Conservation (phyloP, 2,113 vertebrate genomes). For the Panthera leo region DNA sequence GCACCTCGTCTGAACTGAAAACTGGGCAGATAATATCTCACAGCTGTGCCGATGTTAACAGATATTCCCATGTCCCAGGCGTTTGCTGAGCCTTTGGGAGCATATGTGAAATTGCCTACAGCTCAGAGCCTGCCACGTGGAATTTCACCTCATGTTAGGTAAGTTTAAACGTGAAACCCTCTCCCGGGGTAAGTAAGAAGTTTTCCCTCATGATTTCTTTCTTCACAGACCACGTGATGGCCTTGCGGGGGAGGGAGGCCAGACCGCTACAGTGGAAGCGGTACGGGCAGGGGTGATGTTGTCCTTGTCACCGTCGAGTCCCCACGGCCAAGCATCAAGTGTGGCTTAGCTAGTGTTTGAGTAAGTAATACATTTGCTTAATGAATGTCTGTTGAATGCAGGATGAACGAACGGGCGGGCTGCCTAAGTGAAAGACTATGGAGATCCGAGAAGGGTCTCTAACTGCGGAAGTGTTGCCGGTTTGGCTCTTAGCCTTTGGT, state of each 20-base stretch:
- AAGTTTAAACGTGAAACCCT: constrained; percentile 7
- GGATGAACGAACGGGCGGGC: background rate
- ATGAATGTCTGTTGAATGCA: background rate
- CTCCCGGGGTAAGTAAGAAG: background rate
- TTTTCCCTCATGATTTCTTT: background rate
- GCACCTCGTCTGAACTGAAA: background rate
- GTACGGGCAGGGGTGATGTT: background rate
- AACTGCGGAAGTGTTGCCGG: background rate
- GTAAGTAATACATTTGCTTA: background rate
- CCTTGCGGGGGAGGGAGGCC: background rate
- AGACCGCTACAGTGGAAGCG: background rate
- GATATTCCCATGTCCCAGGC: constrained; percentile 33
- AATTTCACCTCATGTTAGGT: constrained; percentile 13
- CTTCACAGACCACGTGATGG: background rate
- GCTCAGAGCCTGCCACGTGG: background rate
- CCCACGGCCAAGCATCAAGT: background rate
- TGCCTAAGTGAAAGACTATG: background rate
- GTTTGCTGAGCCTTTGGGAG: constrained; percentile 8
- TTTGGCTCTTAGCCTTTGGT: background rate
- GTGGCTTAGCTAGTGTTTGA: background rate
- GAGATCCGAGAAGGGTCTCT: background rate
- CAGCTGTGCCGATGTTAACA: constrained; percentile 42
- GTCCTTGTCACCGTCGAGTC: background rate
- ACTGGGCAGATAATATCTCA: constrained; percentile 2
- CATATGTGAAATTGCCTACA: constrained; percentile 14